Base-by-base conservation (phyloP, 2,113 vertebrate species). In the Dasypus novemcinctus region DNA sequence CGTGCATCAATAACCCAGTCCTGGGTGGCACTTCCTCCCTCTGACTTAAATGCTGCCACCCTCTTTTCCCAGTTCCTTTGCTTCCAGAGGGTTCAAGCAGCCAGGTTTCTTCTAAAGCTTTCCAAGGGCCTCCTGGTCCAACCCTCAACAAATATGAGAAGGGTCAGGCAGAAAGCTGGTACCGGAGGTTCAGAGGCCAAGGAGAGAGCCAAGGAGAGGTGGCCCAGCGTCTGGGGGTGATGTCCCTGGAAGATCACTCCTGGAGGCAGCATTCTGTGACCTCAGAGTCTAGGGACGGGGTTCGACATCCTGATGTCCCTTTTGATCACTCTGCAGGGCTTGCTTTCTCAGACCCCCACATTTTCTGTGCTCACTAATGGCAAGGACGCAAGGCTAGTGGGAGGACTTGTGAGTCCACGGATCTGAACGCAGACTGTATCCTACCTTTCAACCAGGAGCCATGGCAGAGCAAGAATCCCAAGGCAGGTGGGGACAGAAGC, bases 1-100 rank as follows among this genome's bases (percentile, higher is more conserved):
- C 46, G 69, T 98, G 98, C 98, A 98, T 98, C 98, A 98, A 98
- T 98, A 98, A 98, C 84, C 0, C 88, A 1, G 69, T 92, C 66
- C 66, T 68, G 2, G 69, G 95, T 57, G 95, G n/a, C 83, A 95
- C 98, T 94, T 97, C 83, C 41, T 91, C 74, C 1, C 4, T 2
- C 0, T 59, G 92, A 95, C 92, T 96, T 69, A 81, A 84, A 78
- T 11, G 76, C 23, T 54, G 80, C 84, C 86, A 1, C 46, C 57
- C 15, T 79, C 69, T 90, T 87, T 57, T 76, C 91, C 57, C 49
- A 54, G 52, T 80, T 76, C 57, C 31, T 95, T 94, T 38, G 33
- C 38, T 92, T 95, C 61, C 5, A 2, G 52, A 88, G 78, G 31
- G 10, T 79, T 90, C 38, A 25, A 61, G 78, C 20, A 72, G 20